phyloP scores from a whole-genome alignment of 2,888 invertebrate genomes.

The Drosophila lutescens region DNA sequence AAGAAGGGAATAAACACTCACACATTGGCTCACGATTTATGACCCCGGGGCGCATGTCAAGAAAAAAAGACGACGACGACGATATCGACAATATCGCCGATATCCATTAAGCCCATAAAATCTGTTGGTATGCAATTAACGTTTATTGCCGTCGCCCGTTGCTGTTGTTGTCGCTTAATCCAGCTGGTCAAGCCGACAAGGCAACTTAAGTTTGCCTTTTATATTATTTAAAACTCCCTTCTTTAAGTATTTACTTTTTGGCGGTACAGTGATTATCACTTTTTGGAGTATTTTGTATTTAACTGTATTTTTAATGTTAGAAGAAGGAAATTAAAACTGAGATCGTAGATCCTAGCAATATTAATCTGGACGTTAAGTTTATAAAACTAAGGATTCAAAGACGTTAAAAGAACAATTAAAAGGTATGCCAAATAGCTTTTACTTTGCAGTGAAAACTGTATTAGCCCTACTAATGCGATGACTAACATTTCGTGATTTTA shows the following conservation, averaged over 20 bases:
- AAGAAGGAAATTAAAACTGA: too few relatives aligned
- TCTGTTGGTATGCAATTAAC: slow-evolving; percentile 79
- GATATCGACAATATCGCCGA: slow-evolving; percentile 72
- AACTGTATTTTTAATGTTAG: neutral
- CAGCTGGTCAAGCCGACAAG: slow-evolving; percentile 74
- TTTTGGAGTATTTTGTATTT: neutral
- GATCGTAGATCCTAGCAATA: neutral
- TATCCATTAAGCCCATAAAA: slow-evolving; percentile 82
- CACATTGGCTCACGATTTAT: slow-evolving; percentile 65
- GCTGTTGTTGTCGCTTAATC: slow-evolving; percentile 63
- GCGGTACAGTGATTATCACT: neutral
- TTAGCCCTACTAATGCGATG: neutral
- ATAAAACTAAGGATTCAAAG: neutral
- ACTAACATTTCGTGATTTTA: slow-evolving; percentile 26
- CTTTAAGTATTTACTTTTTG: neutral
- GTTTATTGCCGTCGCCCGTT: slow-evolving; percentile 66
- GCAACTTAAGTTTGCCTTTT: slow-evolving; percentile 70
- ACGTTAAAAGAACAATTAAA: neutral
- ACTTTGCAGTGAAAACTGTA: neutral
- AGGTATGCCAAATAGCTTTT: neutral
- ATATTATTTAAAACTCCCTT: slow-evolving; percentile 61
- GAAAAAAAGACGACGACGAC: slow-evolving; percentile 44
- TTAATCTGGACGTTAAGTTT: neutral
- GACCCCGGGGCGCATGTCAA: slow-evolving; percentile 56
- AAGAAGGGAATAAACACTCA: slow-evolving; percentile 16